phyloP scores from a whole-genome alignment of 2,888 invertebrate species.

The Emmelina monodactyla region DNA sequence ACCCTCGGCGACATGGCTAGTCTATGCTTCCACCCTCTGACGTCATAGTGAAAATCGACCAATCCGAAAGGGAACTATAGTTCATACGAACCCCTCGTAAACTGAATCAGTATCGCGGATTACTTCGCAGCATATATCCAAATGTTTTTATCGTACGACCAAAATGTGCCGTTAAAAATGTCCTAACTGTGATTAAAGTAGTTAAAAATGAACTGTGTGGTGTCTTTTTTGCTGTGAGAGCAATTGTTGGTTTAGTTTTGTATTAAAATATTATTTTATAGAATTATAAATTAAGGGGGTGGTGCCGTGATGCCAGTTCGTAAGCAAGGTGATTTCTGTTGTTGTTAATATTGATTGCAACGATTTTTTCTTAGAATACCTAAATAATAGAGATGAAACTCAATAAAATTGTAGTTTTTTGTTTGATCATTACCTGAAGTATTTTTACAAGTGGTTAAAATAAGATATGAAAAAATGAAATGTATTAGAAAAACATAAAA shows the following conservation, averaged over 20 bases:
- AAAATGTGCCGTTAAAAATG: slow-evolving; percentile 43
- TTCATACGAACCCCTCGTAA: slow-evolving; percentile 45
- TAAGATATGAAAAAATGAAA: too few relatives aligned
- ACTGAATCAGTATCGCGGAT: slow-evolving; percentile 47
- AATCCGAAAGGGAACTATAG: slow-evolving; percentile 64
- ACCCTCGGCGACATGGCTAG: too few relatives aligned
- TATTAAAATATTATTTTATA: slow-evolving; percentile 29
- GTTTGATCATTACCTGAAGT: too few relatives aligned
- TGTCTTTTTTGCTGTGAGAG: slow-evolving; percentile 34
- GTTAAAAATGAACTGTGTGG: slow-evolving; percentile 40
- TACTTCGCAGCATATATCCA: slow-evolving; percentile 38
- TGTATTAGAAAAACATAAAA: too few relatives aligned
- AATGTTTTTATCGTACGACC: slow-evolving; percentile 54
- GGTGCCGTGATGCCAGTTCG: slow-evolving; percentile 75
- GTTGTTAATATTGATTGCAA: slow-evolving; percentile 17
- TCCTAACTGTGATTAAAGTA: slow-evolving; percentile 40
- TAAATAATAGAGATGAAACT: too few relatives aligned
- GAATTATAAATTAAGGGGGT: slow-evolving; percentile 55
- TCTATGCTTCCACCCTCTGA: slow-evolving; percentile 66
- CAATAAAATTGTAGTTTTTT: too few relatives aligned
- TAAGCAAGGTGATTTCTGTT: slow-evolving; percentile 72
- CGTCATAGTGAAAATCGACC: slow-evolving; percentile 70
- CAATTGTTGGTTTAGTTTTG: slow-evolving; percentile 41
- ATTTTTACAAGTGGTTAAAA: too few relatives aligned
- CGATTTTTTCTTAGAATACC: too few relatives aligned